These are phyloP conservation scores for Allygus modestus DNA, from an alignment of 2,888 invertebrate species.

Conservation along the genomic window DNA sequence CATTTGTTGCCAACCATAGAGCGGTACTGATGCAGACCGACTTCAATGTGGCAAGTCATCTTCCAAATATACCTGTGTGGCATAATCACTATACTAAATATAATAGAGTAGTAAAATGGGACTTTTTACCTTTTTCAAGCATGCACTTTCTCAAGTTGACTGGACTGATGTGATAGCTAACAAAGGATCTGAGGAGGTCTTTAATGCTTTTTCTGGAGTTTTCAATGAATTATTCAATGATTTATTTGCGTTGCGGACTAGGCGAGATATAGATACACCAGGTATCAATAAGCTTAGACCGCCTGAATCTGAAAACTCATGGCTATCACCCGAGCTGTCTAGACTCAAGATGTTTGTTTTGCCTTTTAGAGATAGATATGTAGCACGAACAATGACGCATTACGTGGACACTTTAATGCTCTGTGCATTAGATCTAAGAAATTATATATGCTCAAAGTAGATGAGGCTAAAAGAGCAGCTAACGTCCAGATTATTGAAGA, in stretches of 20 bases:
- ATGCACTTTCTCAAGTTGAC: background rate
- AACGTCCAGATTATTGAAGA: background rate
- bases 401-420: background rate
- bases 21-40: background rate
- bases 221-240: background rate
- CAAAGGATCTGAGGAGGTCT: background rate
- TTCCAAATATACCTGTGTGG: background rate
- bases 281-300: background rate
- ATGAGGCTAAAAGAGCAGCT: background rate
- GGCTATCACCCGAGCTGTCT: background rate
- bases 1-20: slow-evolving; percentile 6
- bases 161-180: background rate
- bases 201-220: background rate
- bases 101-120: background rate
- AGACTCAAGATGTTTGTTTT: background rate
- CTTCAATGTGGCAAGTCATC: background rate
- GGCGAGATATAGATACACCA: background rate
- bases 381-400: background rate
- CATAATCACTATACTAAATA: background rate
- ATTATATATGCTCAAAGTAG: background rate
- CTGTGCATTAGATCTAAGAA: background rate
- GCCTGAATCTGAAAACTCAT: background rate
- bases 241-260: background rate
- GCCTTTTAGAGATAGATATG: background rate
- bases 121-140: background rate